Percentiles rank a stretch among this genome's conserved stretches.
phyloP scores from a whole-genome alignment of 2,888 invertebrate species.

The Hipparchia sbordonii region DNA sequence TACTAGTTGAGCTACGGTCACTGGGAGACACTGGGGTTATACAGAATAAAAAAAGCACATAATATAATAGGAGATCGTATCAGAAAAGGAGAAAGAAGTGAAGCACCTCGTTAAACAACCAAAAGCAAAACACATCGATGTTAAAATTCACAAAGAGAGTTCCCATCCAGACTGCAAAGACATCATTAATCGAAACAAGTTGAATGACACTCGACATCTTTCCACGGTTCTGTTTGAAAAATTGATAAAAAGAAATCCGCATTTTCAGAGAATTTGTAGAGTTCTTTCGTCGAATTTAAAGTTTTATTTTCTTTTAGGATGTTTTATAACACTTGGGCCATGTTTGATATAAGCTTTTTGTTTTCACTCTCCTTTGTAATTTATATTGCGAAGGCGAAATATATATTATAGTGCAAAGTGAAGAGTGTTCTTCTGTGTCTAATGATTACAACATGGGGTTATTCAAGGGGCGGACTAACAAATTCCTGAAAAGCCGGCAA shows the following conservation, averaged over 20 bases:
- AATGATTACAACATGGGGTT: no score
- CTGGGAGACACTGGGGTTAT: no score
- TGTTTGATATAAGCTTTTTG: no score
- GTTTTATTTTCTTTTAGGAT: neutral
- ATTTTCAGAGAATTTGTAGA: constrained; percentile 6
- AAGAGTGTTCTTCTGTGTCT: no score
- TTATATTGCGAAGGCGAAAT: no score
- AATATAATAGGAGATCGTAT: neutral
- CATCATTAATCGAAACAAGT: constrained; percentile 28
- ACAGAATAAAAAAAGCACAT: neutral
- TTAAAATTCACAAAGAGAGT: constrained; percentile 22
- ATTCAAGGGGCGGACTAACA: no score
- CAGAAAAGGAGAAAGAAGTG: constrained; percentile 4
- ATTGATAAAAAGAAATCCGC: constrained; percentile 22
- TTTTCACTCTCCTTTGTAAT: no score
- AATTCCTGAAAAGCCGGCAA: no score
- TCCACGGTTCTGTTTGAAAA: constrained; percentile 21
- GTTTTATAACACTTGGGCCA: neutral
- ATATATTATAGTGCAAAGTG: no score
- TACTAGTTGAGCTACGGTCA: no score
- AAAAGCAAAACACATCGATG: constrained; percentile 17
- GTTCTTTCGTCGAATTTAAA: neutral
- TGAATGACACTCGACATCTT: constrained; percentile 26
- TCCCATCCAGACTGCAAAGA: constrained; percentile 14
- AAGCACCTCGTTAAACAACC: constrained; percentile 15